phyloP scores from a whole-genome alignment of 2,797 vertebrate genomes.

The Typhlichthys subterraneus region DNA sequence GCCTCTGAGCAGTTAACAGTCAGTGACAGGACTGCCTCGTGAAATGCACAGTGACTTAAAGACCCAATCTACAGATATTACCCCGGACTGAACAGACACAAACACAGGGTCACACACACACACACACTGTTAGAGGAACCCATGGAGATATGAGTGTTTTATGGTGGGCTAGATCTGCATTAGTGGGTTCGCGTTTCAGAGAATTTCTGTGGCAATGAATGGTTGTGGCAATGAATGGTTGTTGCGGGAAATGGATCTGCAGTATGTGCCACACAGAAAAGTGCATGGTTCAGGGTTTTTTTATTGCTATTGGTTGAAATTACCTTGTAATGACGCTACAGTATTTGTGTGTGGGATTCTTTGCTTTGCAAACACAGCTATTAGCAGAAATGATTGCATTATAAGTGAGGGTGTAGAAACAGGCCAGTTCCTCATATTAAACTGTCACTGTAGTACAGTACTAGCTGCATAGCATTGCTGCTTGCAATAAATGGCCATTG shows the following conservation, averaged over 20 bases:
- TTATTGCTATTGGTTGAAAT: no score
- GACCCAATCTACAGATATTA: slow-evolving; percentile 72
- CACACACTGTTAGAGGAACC: slow-evolving; percentile 18
- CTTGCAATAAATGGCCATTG: slow-evolving; percentile 46
- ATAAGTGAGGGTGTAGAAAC: slow-evolving; percentile 36
- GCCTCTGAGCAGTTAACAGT: slow-evolving; percentile 68
- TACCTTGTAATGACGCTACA: not conserved
- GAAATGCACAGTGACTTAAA: slow-evolving; percentile 76
- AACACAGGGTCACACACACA: slow-evolving; percentile 28
- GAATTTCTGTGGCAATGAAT: slow-evolving; percentile 21
- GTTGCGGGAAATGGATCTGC: no score
- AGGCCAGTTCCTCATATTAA: slow-evolving; percentile 67
- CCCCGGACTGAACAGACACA: slow-evolving; percentile 58
- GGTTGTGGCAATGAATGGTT: slow-evolving; percentile 19
- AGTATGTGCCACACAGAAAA: no score
- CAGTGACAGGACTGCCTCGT: slow-evolving; percentile 72
- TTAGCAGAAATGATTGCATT: slow-evolving; percentile 23
- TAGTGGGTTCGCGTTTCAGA: slow-evolving; percentile 24
- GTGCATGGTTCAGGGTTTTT: no score
- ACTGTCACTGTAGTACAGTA: slow-evolving; percentile 37
- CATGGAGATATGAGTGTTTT: slow-evolving; percentile 1
- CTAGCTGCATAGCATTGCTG: slow-evolving; percentile 29
- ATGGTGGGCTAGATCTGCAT: no score
- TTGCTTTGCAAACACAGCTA: slow-evolving; percentile 33
- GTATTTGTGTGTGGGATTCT: slow-evolving; percentile 21